A percentile compares a stretch with the other conserved stretches of the same genome.
Evolutionary conservation across 2,113 vertebrate species (phyloP).

Genomic region (Alectura lathami): DNA sequence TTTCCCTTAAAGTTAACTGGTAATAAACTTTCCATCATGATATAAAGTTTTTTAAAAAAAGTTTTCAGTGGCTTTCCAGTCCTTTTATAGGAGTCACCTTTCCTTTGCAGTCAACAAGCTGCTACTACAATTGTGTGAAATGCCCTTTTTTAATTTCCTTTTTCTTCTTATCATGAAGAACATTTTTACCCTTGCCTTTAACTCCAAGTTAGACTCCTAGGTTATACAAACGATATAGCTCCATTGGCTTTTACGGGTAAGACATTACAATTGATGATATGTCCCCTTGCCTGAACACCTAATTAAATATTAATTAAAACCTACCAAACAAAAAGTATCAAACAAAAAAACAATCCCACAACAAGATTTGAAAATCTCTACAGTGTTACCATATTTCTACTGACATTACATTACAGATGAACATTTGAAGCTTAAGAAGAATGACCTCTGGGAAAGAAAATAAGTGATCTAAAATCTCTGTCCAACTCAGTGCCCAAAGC

Average conservation of each 20-base stretch:
- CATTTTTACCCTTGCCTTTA: neutral
- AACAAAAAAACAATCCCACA: neutral
- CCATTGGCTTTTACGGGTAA: neutral
- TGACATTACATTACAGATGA: neutral
- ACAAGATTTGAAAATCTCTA: neutral
- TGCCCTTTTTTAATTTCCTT: neutral
- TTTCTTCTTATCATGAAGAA: neutral
- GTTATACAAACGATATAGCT: neutral
- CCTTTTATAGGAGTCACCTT: slow-evolving; percentile 15
- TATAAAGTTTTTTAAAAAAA: neutral
- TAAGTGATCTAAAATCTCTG: neutral
- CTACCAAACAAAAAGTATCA: neutral
- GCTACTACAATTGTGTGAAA: neutral
- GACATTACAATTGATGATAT: neutral
- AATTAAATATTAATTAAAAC: slow-evolving; percentile 39
- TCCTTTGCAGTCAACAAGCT: neutral
- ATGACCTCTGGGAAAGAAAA: neutral
- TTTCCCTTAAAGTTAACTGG: slow-evolving; percentile 67
- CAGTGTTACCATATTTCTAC: neutral
- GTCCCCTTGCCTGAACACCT: neutral
- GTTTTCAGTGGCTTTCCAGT: neutral
- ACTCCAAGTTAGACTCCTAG: neutral
- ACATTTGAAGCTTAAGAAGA: neutral
- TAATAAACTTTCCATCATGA: slow-evolving; percentile 62
- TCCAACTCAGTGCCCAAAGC: neutral